A percentile compares a stretch with the other conserved stretches of the same genome.
phyloP scores from a whole-genome alignment of 2,113 vertebrate species.

The Triplophysa tibetana region DNA sequence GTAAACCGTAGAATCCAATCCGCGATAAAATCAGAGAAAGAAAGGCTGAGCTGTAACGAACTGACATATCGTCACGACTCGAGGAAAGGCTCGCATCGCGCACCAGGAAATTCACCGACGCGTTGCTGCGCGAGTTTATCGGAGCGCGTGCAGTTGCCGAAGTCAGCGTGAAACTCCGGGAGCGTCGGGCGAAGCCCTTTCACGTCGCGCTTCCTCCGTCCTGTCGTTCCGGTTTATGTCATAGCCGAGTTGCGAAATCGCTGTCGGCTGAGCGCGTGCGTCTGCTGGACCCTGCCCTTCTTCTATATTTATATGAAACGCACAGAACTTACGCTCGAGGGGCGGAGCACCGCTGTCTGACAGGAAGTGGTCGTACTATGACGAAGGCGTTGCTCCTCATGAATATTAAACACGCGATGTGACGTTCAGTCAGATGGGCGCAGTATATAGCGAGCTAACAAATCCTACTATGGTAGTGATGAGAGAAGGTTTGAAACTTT shows the following conservation, averaged over 20 bases:
- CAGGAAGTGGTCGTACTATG: neutral
- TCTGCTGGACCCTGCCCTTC: conserved; percentile 49
- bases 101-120: neutral
- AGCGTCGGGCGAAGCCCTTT: neutral
- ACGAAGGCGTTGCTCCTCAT: no score
- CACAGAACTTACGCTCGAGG: neutral
- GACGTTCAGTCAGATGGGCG: no score
- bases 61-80: conserved; percentile 23
- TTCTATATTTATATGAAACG: conserved; percentile 43
- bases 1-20: neutral
- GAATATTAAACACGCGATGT: no score
- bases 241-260: conserved; percentile 23
- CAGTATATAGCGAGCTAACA: no score
- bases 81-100: neutral
- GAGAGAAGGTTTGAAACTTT: no score
- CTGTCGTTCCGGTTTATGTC: neutral
- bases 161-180: conserved; percentile 33
- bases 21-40: neutral
- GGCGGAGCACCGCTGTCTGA: conserved; percentile 18
- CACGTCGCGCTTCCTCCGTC: neutral
- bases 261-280: neutral
- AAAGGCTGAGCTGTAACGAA: neutral
- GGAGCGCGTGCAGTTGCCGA: conserved; percentile 24
- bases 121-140: neutral
- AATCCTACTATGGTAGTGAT: no score